A percentile compares a stretch with the other conserved stretches of the same genome.
Conservation (phyloP, 2,888 invertebrate species). For the Cylloceria caligata region DNA sequence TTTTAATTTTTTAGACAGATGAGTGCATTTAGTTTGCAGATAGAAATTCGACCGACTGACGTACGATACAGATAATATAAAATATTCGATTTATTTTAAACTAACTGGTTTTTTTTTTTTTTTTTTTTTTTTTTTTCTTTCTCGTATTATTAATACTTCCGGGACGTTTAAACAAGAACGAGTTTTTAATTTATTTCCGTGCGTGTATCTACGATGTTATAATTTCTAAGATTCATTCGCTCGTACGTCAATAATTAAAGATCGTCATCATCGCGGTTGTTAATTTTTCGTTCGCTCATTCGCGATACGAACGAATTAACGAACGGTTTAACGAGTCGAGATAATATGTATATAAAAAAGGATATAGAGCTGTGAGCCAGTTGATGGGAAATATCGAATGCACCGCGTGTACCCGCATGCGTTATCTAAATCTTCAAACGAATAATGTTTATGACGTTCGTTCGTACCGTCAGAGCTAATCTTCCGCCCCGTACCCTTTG, state of each 20-base stretch:
- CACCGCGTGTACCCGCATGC: not conserved
- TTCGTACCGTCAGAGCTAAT: not conserved
- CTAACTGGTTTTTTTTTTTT: too few species aligned
- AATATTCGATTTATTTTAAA: slow-evolving; percentile 55
- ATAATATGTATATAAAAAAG: slow-evolving; percentile 18
- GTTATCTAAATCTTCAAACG: slow-evolving; percentile 22
- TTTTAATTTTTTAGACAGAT: not conserved
- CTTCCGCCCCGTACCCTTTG: not conserved
- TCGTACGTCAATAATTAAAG: not conserved
- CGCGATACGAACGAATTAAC: not conserved
- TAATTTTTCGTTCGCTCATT: not conserved
- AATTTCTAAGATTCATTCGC: not conserved
- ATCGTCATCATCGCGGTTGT: not conserved
- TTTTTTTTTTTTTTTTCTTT: too few species aligned
- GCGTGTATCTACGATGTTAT: too few species aligned
- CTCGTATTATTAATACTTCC: too few species aligned
- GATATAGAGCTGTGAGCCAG: not conserved
- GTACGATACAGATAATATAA: slow-evolving; percentile 4
- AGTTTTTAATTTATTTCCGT: too few species aligned
- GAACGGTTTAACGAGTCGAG: slow-evolving; percentile 18
- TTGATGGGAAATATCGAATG: not conserved
- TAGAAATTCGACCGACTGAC: slow-evolving; percentile 11
- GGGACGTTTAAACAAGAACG: too few species aligned
- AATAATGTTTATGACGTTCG: slow-evolving; percentile 24
- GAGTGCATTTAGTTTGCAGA: not conserved